Conservation (phyloP, 1,140 invertebrate genomes). For the Periplaneta americana region DNA sequence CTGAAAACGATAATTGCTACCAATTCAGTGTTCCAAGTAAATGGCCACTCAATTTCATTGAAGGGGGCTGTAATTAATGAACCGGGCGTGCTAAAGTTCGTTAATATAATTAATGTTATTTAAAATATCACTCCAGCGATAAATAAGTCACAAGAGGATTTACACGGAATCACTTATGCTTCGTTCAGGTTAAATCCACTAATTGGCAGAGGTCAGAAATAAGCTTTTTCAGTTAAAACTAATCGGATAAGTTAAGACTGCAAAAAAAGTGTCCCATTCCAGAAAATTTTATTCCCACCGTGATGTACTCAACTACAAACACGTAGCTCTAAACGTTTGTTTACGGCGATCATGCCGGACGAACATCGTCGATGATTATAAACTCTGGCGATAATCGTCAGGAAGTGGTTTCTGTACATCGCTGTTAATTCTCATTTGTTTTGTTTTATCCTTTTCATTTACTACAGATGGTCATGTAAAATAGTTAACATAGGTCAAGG, state of each 20-base stretch:
- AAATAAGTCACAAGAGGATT: not conserved
- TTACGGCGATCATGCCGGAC: too few species aligned
- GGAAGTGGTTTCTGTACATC: too few species aligned
- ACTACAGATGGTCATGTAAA: too few species aligned
- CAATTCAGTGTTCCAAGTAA: not conserved
- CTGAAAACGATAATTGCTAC: not conserved
- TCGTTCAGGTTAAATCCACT: not conserved
- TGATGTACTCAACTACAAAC: too few species aligned
- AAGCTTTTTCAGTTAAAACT: too few species aligned
- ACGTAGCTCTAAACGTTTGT: too few species aligned
- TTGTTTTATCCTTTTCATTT: too few species aligned
- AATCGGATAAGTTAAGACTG: not conserved
- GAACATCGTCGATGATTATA: too few species aligned
- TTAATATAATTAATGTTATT: not conserved
- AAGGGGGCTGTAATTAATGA: not conserved
- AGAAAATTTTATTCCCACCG: not conserved
- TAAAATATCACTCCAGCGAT: not conserved
- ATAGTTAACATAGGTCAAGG: too few species aligned
- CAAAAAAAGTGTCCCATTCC: not conserved
- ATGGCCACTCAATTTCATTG: not conserved
- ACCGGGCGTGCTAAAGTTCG: not conserved
- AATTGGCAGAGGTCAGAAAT: not conserved
- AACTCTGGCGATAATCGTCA: too few species aligned
- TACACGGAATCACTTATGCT: not conserved
- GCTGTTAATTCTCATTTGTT: too few species aligned